Base-by-base conservation (phyloP, 2,797 vertebrate species). In the Parotocinclus haroldoi region DNA sequence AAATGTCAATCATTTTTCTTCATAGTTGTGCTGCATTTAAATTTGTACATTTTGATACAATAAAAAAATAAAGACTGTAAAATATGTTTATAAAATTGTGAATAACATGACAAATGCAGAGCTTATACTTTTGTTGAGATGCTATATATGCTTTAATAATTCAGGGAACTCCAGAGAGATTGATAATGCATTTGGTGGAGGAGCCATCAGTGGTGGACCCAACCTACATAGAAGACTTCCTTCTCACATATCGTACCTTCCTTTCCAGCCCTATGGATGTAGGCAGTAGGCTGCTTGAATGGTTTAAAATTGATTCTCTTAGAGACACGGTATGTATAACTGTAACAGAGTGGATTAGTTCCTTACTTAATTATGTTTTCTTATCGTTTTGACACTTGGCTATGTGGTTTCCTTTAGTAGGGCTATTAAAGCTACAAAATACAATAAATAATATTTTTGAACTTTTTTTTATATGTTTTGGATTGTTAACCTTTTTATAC, bases 161-260 rank as follows among this genome's bases (percentile, higher is more conserved):
- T 79, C 50, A 99, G 96, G 96, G 93, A 80, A 98, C 95, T 51
- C 93, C 95, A 0, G 95, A 98, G 82, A 92, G 95, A 68, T 90
- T 98, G 75, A 95, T 98, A 83, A 93, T 93, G 92, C 96, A 98
- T 82, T 89, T 99, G 79, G 94, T 99, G 86, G 96, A 99, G 82
- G 96, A 98, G 51, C 96, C 97, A 40, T 98, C 96, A 0, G 93
- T 98, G 72, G 96, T 98, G 75, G 96, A 98, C 84, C 95, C 96
- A 73, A 98, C 96, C 10, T 98, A 97, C 73, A 96, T 98, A 0
- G 96, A 99, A 82, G 96, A 99, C 91, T 99, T 98, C 80, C 90
- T 99, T 18, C 69, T 98, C 71, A 98, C 96, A 1, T 96, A 96
- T 62, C 92, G 96, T 79, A 98, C 96, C 1, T 99, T 99, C 84